Evolutionary conservation across 2,113 vertebrate genomes (phyloP).

Genomic region (Istiophorus platypterus): DNA sequence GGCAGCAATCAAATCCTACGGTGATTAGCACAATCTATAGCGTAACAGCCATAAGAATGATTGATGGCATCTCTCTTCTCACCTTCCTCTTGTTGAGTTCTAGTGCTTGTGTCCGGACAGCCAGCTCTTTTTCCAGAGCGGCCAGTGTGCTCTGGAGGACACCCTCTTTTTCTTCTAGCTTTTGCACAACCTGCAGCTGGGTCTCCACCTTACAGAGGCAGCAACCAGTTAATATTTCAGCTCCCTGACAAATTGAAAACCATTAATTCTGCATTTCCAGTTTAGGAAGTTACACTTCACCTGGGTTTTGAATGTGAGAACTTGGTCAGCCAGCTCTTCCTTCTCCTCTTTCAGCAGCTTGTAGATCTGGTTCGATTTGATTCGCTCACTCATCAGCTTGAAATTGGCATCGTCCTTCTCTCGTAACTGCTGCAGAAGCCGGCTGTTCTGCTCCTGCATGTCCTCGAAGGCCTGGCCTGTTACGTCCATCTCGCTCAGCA

Average conservation of each 20-base stretch:
- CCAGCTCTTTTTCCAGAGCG: constrained; percentile 91
- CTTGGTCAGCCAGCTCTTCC: constrained; percentile 93
- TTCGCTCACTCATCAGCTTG: constrained; percentile 95
- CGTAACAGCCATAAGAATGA: not conserved
- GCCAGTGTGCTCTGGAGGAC: constrained; percentile 89
- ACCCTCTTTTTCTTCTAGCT: constrained; percentile 93
- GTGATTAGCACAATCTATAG: constrained; percentile 19
- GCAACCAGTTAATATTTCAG: not conserved
- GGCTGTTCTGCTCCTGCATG: constrained; percentile 97
- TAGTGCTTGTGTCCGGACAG: constrained; percentile 88
- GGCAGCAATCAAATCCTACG: constrained; percentile 27
- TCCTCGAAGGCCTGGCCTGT: constrained; percentile 96
- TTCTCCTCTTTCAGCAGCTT: constrained; percentile 94
- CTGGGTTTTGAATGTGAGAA: constrained; percentile 94
- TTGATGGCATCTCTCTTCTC: constrained; percentile 39
- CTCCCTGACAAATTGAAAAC: not conserved
- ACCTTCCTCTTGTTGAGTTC: constrained; percentile 97
- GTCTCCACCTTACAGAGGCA: constrained; percentile 88
- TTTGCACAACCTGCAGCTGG: constrained; percentile 92
- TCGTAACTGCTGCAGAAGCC: constrained; percentile 91
- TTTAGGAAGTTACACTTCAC: constrained; percentile 65
- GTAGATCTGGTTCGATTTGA: constrained; percentile 97
- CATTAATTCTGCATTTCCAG: not conserved
- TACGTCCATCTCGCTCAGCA: constrained; percentile 96
- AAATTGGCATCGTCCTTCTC: constrained; percentile 97